Evolutionary conservation across 2,797 vertebrate species (phyloP).

Genomic region (Myoxocephalus aenaeus): DNA sequence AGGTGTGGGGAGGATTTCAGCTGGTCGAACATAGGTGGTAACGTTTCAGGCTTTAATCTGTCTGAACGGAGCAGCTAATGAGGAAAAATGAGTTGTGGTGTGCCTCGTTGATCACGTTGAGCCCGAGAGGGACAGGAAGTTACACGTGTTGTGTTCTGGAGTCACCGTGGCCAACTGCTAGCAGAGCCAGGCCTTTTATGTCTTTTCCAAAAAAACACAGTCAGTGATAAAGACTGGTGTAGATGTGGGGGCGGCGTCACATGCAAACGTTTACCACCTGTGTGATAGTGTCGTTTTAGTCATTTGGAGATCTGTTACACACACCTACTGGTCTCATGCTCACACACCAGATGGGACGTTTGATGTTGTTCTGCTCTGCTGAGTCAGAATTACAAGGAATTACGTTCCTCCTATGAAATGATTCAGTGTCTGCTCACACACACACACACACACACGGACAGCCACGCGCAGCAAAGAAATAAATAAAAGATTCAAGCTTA

Average conservation of each 20-base stretch:
- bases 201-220: slow-evolving; percentile 5
- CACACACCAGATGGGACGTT: slow-evolving; percentile 1
- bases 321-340: not conserved
- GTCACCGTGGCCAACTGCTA: not conserved
- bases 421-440: slow-evolving; percentile 1
- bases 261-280: not conserved
- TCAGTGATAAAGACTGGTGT: not conserved
- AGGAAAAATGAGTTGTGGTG: slow-evolving; percentile 45
- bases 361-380: not conserved
- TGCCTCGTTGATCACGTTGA: slow-evolving; percentile 23
- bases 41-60: slow-evolving; percentile 25
- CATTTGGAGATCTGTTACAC: not conserved
- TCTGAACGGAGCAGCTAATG: slow-evolving; percentile 44
- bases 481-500: not conserved
- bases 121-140: slow-evolving; percentile 27
- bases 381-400: slow-evolving; percentile 9
- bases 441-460: too few relatives aligned
- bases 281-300: slow-evolving; percentile 14
- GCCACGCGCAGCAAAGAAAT: not conserved
- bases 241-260: not conserved
- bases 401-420: not conserved
- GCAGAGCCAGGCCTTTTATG: slow-evolving; percentile 3
- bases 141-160: slow-evolving; percentile 5
- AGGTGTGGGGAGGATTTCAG: slow-evolving; percentile 1
- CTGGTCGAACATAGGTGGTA: slow-evolving; percentile 1